Base-by-base conservation (phyloP, 2,113 vertebrate species). In the Manacus vitellinus region DNA sequence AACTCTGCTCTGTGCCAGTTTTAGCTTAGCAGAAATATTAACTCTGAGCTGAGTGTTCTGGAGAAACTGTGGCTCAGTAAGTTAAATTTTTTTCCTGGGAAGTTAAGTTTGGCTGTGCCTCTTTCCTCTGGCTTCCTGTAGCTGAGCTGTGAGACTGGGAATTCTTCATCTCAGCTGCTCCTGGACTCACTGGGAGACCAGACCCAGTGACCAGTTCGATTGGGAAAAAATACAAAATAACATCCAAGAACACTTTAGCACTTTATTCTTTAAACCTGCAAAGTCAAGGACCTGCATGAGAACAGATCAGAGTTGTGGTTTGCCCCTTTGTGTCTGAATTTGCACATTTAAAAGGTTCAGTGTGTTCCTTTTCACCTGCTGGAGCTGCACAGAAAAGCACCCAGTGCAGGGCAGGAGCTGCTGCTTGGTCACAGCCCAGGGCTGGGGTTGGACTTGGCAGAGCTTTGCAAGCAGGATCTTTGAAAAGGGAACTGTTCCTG, bases 281-380 rank as follows among this genome's bases (percentile, higher is more conserved):
- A 17, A 54, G 30, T 10, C 2, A 2, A n/a, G 23, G 59, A 5
- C 4, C 8, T 28, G 47, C 24, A 35, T 7, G 28, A 2, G 87
- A 56, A 1, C 8, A 25, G 2, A 6, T 3, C 1, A 28, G 70
- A 33, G 44, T 30, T n/a, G 77, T 6, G 41, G 2, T 55, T 52
- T 80, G 33, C 20, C 49, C 33, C 33, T 30, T 21, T 20, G 25
- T 14, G 5, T 15, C 22, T 17, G 63, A 5, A 22, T 51, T 62
- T 44, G 21, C 44, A 0, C 0, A 1, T 10, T 8, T 2, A 1
- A 0, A 2, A 21, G 55, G 37, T 5, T 12, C 37, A 14, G 3
- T 1, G 0, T 11, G 14, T 24, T 22, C 80, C 46, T 39, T 14
- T 21, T 25, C 15, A 3, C 2, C 0, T 12, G 61, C 31, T 12